A percentile compares a stretch with the other conserved stretches of the same genome.
Evolutionary conservation across 2,888 invertebrate species (phyloP).

Genomic region (Aphrophora alni): DNA sequence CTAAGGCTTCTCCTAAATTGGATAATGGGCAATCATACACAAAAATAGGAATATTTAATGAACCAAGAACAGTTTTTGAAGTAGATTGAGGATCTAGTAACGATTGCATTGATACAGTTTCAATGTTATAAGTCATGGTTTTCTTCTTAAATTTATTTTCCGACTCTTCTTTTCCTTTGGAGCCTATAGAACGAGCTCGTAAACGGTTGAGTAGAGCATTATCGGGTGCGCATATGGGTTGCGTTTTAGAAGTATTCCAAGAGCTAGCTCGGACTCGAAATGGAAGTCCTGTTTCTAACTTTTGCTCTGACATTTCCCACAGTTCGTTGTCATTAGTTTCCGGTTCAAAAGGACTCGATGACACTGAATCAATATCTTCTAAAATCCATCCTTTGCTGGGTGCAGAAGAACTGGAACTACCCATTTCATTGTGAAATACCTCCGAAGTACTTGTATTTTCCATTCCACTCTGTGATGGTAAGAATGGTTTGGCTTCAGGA

Average conservation of each 20-base stretch:
- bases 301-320: constrained; percentile 30
- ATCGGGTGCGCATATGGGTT: constrained; percentile 36
- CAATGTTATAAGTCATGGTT: constrained; percentile 40
- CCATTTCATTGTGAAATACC: not conserved
- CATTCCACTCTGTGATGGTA: constrained; percentile 14
- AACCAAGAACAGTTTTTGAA: constrained; percentile 46
- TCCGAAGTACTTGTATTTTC: not conserved
- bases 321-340: not conserved
- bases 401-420: constrained; percentile 10
- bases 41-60: constrained; percentile 65
- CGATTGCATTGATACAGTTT: constrained; percentile 18
- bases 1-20: constrained; percentile 63
- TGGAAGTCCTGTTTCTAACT: constrained; percentile 36
- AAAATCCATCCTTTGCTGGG: constrained; percentile 37
- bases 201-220: constrained; percentile 45
- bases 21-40: constrained; percentile 71
- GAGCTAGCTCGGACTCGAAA: constrained; percentile 52
- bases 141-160: constrained; percentile 40
- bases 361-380: constrained; percentile 39
- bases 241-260: constrained; percentile 51
- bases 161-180: constrained; percentile 45
- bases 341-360: constrained; percentile 20
- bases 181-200: constrained; percentile 51
- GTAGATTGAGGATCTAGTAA: constrained; percentile 20
- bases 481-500: constrained; percentile 43